Base-by-base conservation (phyloP, 2,797 vertebrate genomes). In the Scleropages formosus region DNA sequence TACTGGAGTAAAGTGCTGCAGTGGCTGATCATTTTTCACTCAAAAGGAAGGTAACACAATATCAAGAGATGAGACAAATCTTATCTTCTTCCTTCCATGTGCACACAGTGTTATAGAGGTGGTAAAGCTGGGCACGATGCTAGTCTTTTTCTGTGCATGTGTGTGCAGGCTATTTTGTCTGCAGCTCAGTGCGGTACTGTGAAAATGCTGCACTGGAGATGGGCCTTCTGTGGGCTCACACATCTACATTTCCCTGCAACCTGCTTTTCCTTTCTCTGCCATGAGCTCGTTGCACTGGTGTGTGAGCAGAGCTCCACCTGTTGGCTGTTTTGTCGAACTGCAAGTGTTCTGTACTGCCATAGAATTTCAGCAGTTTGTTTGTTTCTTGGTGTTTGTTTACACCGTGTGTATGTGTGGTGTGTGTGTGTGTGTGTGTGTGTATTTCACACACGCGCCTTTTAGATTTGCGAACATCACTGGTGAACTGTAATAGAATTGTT, bases 131-230 rank as follows among this genome's bases (percentile, higher is more conserved):
- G 15, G 18, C 26, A 27, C 24, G 24, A 27, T 70, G 24, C 39
- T 22, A 1, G 8, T 31, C 27, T 51, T 22, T 44, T 10, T 10
- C 31, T 46, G 44, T 58, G 22, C 11, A 56, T 47, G n/a, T 10
- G 8, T 62, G 24, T 73, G 24, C 56, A 18, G 20, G 47, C 0
- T 4, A 13, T 59, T 72, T 72, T 71, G 26, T 59, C 65, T 69
- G 56, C 24, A 63, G 72, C 59, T 31, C 27, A 62, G 47, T 62
- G 66, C 67, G 16, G 59, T 63, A 18, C 27, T 44, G 63, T 51
- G 24, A 72, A 39, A 68, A 66, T 58, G 58, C 74, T 56, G 59
- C 75, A 56, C 24, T 62, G 46, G 59, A 62, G 75, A 69, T 66
- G 60, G 4, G 66, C 65, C 61, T 26, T 70, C 70, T 11, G n/a